Conservation (phyloP, 2,888 invertebrate species). For the Sinelater perroti region DNA sequence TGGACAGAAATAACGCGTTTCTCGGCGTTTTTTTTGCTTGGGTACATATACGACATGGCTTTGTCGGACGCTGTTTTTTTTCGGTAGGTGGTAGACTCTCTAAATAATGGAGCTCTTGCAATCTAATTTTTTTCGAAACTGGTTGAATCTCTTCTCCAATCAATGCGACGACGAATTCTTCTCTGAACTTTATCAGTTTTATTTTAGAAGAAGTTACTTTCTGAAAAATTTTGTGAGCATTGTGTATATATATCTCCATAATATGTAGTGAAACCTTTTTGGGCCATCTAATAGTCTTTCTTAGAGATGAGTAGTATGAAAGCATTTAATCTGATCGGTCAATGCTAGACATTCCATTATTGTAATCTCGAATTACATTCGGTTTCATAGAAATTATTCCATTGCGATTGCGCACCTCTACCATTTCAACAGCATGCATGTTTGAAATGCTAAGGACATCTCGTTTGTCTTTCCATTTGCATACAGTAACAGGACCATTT, state of each 20-base stretch:
- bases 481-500: slow-evolving; percentile 40
- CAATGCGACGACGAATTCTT: slow-evolving; percentile 40
- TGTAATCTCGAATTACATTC: slow-evolving; percentile 44
- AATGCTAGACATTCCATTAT: slow-evolving; percentile 43
- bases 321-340: slow-evolving; percentile 45
- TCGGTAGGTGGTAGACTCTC: slow-evolving; percentile 36
- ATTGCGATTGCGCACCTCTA: slow-evolving; percentile 42
- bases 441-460: slow-evolving; percentile 43
- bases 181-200: slow-evolving; percentile 44
- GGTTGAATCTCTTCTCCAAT: slow-evolving; percentile 42
- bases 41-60: too few relatives aligned
- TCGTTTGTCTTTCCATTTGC: slow-evolving; percentile 43
- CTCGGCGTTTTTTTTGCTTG: too few relatives aligned
- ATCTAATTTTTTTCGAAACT: slow-evolving; percentile 37
- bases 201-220: slow-evolving; percentile 42
- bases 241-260: slow-evolving; percentile 42
- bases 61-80: not conserved
- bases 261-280: slow-evolving; percentile 30
- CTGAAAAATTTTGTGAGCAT: slow-evolving; percentile 43
- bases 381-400: slow-evolving; percentile 43
- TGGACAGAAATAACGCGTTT: too few relatives aligned
- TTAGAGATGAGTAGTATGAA: slow-evolving; percentile 41
- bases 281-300: slow-evolving; percentile 41
- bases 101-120: slow-evolving; percentile 39
- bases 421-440: slow-evolving; percentile 43